Evolutionary conservation across 2,113 vertebrate genomes (phyloP).

Genomic region (Macheiramphus alcinus): DNA sequence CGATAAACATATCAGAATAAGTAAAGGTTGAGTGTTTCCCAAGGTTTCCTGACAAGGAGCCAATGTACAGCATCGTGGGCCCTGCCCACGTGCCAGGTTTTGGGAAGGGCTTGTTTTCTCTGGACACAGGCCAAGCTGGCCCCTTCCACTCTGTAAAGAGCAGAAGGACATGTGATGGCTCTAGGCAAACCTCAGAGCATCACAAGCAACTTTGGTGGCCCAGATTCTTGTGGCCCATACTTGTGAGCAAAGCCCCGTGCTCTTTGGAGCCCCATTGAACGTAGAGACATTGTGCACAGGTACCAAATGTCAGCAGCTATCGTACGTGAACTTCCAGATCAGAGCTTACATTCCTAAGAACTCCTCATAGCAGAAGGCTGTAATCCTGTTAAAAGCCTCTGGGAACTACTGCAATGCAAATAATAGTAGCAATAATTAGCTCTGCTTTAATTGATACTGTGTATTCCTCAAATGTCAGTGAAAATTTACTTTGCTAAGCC

Average conservation of each 20-base stretch:
- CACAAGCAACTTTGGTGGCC: neutral
- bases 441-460: slow-evolving; percentile 64
- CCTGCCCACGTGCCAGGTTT: neutral
- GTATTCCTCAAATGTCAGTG: slow-evolving; percentile 55
- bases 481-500: slow-evolving; percentile 62
- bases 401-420: slow-evolving; percentile 54
- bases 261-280: neutral
- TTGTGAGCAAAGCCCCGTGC: neutral
- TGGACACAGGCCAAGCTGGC: neutral
- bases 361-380: slow-evolving; percentile 3
- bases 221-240: neutral
- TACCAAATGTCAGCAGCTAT: neutral
- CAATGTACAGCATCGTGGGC: neutral
- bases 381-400: slow-evolving; percentile 36
- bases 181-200: neutral
- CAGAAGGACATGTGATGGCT: neutral
- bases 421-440: slow-evolving; percentile 67
- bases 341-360: neutral
- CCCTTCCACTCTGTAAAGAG: neutral
- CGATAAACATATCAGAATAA: neutral
- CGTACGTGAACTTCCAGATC: neutral
- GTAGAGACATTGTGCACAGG: neutral
- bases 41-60: neutral
- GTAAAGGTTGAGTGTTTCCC: neutral
- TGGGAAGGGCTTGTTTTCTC: neutral